Evolutionary conservation across 2,113 vertebrate species (phyloP).

Genomic region (Rhodinocichla rosea): DNA sequence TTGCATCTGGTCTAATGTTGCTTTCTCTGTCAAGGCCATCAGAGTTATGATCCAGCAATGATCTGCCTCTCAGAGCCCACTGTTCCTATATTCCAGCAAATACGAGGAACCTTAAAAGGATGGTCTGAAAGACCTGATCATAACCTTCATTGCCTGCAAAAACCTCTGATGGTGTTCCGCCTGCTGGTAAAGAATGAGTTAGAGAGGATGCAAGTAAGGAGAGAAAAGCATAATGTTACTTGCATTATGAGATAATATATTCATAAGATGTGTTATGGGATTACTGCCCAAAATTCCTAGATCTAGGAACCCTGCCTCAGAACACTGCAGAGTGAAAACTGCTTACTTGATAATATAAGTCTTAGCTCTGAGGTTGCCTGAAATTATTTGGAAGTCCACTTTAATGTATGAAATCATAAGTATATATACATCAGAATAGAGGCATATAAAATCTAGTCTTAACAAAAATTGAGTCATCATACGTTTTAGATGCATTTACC

Average conservation of each 20-base stretch:
- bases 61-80: neutral
- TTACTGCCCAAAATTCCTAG: neutral
- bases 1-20: neutral
- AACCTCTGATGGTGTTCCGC: neutral
- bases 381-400: neutral
- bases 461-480: neutral
- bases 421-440: neutral
- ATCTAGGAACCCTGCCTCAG: neutral
- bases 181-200: neutral
- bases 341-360: neutral
- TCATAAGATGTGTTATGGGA: neutral
- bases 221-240: neutral
- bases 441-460: neutral
- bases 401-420: neutral
- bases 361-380: neutral
- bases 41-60: neutral
- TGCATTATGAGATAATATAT: neutral
- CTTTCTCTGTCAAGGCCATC: neutral
- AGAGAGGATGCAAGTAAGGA: neutral
- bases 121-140: neutral
- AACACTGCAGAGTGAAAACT: neutral
- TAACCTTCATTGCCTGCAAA: neutral
- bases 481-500: neutral
- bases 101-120: neutral
- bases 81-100: neutral